phyloP scores from a whole-genome alignment of 2,888 invertebrate species.

The Eupithecia dodoneata region DNA sequence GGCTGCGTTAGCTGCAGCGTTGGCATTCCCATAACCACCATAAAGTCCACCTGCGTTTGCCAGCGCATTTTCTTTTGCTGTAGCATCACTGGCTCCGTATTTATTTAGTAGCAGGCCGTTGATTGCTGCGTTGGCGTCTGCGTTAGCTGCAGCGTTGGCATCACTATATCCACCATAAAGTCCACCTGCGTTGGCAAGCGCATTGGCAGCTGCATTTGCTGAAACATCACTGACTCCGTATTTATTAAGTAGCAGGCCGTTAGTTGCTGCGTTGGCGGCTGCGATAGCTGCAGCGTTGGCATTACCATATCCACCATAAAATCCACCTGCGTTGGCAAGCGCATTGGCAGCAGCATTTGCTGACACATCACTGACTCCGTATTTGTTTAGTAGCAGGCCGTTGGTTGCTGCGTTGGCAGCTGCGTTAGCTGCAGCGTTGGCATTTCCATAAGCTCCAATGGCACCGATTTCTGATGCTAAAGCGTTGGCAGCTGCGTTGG shows the following conservation, averaged over 20 bases:
- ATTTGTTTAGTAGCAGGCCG: too few species aligned
- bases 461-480: not conserved
- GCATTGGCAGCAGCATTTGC: not conserved
- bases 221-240: not conserved
- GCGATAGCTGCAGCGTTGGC: constrained; percentile 6
- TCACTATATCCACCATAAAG: not conserved
- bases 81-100: not conserved
- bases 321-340: not conserved
- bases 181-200: not conserved
- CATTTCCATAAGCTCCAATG: not conserved
- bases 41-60: not conserved
- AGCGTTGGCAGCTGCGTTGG: constrained; percentile 1
- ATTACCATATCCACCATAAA: not conserved
- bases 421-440: not conserved
- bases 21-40: not conserved
- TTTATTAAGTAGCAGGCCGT: not conserved
- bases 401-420: not conserved
- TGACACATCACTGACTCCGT: too few species aligned
- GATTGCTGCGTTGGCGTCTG: constrained; percentile 16
- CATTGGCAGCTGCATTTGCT: constrained; percentile 12
- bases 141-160: constrained; percentile 4
- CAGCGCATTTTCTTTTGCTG: not conserved
- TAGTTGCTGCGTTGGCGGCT: constrained; percentile 1
- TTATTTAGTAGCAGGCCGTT: not conserved
- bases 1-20: not conserved